A percentile compares a stretch with the other conserved stretches of the same genome.
These are phyloP conservation scores for Pelobates cultripes DNA, from an alignment of 2,797 vertebrate genomes.

Conservation along the genomic window DNA sequence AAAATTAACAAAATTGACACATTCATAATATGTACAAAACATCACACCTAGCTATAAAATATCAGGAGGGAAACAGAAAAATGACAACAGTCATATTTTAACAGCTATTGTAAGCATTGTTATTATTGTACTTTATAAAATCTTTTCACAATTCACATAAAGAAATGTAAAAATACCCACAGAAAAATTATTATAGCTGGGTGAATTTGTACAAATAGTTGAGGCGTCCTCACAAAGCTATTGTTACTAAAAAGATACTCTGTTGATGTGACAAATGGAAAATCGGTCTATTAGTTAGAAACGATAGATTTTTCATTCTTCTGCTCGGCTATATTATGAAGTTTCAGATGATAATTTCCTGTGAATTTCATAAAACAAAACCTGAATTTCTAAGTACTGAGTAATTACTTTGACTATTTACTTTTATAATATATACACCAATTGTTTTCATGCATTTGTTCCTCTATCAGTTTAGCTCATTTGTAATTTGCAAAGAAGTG, in stretches of 20 bases:
- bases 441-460: no score
- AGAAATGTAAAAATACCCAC: background rate
- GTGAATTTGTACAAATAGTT: constrained; percentile 1
- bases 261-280: background rate
- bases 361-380: no score
- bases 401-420: no score
- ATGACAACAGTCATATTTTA: background rate
- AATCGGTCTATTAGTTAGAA: background rate
- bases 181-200: background rate
- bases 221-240: background rate
- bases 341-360: no score
- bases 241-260: background rate
- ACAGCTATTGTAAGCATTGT: background rate
- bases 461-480: no score
- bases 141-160: constrained; percentile 2
- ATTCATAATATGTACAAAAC: background rate
- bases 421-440: no score
- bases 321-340: no score
- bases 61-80: background rate
- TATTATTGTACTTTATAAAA: constrained; percentile 20
- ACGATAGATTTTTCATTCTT: background rate
- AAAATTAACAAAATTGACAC: background rate
- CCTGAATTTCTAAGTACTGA: no score
- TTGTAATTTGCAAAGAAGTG: no score
- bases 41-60: background rate